A percentile compares a stretch with the other conserved stretches of the same genome.
phyloP scores from a whole-genome alignment of 2,888 invertebrate genomes.

The Cantharis lateralis region DNA sequence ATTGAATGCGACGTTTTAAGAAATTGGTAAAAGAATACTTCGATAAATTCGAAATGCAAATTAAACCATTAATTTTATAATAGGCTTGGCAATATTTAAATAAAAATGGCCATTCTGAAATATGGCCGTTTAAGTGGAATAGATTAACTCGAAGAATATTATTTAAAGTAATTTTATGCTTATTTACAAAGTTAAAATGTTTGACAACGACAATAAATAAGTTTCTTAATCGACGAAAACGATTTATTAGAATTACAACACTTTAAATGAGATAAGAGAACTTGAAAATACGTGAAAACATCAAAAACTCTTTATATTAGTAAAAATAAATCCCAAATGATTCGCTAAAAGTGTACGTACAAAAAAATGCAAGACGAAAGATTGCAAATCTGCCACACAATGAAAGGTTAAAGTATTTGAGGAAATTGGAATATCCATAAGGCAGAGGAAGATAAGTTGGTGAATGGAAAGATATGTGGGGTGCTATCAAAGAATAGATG shows the following conservation, averaged over 20 bases:
- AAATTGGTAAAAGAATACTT: neutral
- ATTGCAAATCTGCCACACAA: slow-evolving; percentile 11
- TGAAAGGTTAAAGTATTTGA: slow-evolving; percentile 44
- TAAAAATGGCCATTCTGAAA: slow-evolving; percentile 3
- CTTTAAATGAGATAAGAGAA: neutral
- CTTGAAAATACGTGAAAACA: neutral
- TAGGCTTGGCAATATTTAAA: slow-evolving; percentile 8
- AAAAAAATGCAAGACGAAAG: slow-evolving; percentile 5
- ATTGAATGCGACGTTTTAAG: neutral
- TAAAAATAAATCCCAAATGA: neutral
- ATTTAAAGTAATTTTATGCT: neutral
- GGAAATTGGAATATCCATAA: slow-evolving; percentile 55
- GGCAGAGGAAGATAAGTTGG: slow-evolving; percentile 44
- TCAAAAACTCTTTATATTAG: neutral
- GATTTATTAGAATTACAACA: neutral
- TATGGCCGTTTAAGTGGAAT: neutral
- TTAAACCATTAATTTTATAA: neutral
- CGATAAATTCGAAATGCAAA: neutral
- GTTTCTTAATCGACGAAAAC: neutral
- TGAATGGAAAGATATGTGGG: slow-evolving; percentile 33
- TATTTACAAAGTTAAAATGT: neutral
- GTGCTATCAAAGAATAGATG: slow-evolving; percentile 34
- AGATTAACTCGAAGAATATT: neutral
- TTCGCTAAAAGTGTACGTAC: neutral
- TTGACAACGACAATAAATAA: neutral